Evolutionary conservation across 2,888 invertebrate species (phyloP), one percentile per base, ranked within the genome.

Genomic region (Conchocele bisecta): DNA sequence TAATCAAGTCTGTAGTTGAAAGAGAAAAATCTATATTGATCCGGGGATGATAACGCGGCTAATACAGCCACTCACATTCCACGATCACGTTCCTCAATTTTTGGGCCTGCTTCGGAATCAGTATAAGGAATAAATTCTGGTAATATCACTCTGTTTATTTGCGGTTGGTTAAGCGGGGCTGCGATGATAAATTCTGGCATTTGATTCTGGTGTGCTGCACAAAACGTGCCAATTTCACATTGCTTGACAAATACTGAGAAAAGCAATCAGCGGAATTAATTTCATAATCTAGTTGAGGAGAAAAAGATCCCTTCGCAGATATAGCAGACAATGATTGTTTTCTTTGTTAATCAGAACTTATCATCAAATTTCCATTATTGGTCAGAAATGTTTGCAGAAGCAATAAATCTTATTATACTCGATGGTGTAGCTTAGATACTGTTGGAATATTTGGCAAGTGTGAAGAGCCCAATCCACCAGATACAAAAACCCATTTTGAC

Each of bases 11-110:
- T 42, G 58, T 44, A 44, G 57, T 59, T 48, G 57, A 33, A 53
- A 64, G 51, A 51, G 58, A 71, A 74, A 76, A 76, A 76, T 76
- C 75, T 54, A 76, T 76, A 76, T 76, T 72, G 75, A 76, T 76
- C 54, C 64, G 64, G 66, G 54, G 31, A 54, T 33, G 72, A 72
- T 72, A 72, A 72, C 69, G 64, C 68, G 58, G 59, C 71, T 76
- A 76, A 76, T 76, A 66, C 75, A 72, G 65, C 41, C 61, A 65
- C 68, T 65, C 33, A 44, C 57, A 72, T 71, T 66, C 71, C 68
- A 51, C 41, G 60, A 44, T 67, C 57, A 39, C 41, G 41, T 53
- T 53, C 60, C 56, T 50, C 71, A 68, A 72, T 71, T 51, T 65
- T 53, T 48, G 54, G 46, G 60, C 65, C 71, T 68, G 71, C 39